Conservation (phyloP, 2,113 vertebrate species). For the Colistium nudipinnis region DNA sequence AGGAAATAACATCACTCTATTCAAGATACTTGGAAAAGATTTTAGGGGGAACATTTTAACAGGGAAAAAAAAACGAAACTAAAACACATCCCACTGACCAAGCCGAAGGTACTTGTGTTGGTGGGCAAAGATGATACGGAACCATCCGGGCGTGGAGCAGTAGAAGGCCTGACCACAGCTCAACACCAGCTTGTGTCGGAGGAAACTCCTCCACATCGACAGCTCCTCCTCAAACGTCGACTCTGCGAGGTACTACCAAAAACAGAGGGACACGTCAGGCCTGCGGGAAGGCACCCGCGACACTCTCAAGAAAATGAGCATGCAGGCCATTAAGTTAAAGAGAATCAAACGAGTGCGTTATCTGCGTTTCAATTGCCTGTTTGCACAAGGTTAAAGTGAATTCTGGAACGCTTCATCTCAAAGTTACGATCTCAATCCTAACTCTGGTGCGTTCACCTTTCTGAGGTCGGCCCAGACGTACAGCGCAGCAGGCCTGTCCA, state of each 20-base stretch:
- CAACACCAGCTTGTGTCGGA: slow-evolving; percentile 90
- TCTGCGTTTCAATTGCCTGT: not conserved
- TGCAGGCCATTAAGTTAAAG: not conserved
- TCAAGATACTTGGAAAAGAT: not conserved
- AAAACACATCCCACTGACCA: too few relatives aligned
- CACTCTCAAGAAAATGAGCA: not conserved
- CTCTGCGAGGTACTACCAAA: slow-evolving; percentile 85
- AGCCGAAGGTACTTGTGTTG: slow-evolving; percentile 83
- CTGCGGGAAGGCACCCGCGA: not conserved
- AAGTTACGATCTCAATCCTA: not conserved
- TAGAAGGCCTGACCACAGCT: slow-evolving; percentile 88
- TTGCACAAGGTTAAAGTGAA: not conserved
- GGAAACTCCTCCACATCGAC: slow-evolving; percentile 86
- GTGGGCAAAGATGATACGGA: slow-evolving; percentile 91
- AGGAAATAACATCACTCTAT: not conserved
- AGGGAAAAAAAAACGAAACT: too few relatives aligned
- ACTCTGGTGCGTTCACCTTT: slow-evolving; percentile 81
- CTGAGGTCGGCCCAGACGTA: slow-evolving; percentile 94
- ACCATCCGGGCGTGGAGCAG: slow-evolving; percentile 93
- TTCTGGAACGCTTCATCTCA: not conserved
- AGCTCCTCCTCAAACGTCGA: slow-evolving; percentile 89
- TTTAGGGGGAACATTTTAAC: too few relatives aligned
- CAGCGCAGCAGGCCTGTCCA: slow-evolving; percentile 86
- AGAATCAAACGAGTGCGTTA: not conserved
- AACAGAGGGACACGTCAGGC: slow-evolving; percentile 13